Evolutionary conservation across 1,140 invertebrate genomes (phyloP).

Genomic region (Daktulosphaira vitifoliae): DNA sequence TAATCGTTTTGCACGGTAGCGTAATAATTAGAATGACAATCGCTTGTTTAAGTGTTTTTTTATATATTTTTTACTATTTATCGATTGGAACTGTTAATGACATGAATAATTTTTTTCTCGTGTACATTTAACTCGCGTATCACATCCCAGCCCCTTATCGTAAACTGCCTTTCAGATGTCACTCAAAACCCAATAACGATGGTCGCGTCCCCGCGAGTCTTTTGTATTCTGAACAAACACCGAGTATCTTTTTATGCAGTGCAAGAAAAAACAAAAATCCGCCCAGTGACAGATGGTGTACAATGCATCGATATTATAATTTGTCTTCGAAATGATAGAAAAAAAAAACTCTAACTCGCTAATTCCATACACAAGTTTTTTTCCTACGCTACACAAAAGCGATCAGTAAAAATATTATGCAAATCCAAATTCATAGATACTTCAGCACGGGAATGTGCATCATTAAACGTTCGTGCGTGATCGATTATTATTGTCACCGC

Average conservation of each 20-base stretch:
- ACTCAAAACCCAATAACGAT: constrained; percentile 17
- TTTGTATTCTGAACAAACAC: constrained; percentile 23
- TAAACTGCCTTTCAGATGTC: constrained; percentile 21
- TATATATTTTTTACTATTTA: neutral
- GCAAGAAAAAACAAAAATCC: constrained; percentile 1
- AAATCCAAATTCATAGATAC: constrained; percentile 4
- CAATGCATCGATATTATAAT: constrained; percentile 30
- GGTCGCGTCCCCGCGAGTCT: constrained; percentile 18
- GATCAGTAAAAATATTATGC: constrained; percentile 11
- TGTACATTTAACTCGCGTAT: neutral
- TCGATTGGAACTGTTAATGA: constrained; percentile 26
- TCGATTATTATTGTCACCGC: constrained; percentile 25
- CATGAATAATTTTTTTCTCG: constrained; percentile 25
- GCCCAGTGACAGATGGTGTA: constrained; percentile 22
- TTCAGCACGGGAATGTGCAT: constrained; percentile 15
- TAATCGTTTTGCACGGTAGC: too few relatives aligned
- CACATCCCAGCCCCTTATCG: neutral
- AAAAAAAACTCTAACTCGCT: constrained; percentile 27
- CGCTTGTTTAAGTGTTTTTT: constrained; percentile 24
- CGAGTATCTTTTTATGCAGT: constrained; percentile 12
- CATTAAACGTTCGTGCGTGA: constrained; percentile 9
- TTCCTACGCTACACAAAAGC: too few relatives aligned
- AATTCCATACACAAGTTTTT: constrained; percentile 24
- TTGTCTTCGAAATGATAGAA: constrained; percentile 8
- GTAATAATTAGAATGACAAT: constrained; percentile 21